phyloP scores from a whole-genome alignment of 1,140 invertebrate genomes.

The Pseudoatta argentina region DNA sequence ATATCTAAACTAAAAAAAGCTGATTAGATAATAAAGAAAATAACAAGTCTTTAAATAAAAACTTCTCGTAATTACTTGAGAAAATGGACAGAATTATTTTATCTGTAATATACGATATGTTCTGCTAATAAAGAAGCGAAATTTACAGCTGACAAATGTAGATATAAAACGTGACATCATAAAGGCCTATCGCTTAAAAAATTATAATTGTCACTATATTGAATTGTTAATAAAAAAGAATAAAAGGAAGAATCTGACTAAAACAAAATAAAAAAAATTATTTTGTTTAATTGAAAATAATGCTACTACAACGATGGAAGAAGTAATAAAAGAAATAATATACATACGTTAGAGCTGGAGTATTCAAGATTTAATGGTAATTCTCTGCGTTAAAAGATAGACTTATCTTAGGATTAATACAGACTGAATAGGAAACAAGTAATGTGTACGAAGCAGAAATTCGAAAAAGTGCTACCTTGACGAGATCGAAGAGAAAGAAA shows the following conservation, averaged over 20 bases:
- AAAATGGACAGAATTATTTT: neutral
- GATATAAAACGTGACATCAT: neutral
- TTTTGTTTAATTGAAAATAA: neutral
- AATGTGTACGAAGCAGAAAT: conserved; percentile 51
- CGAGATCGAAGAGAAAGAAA: conserved; percentile 37
- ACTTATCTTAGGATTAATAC: neutral
- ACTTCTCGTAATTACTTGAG: neutral
- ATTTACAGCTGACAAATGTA: neutral
- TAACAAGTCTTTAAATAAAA: neutral
- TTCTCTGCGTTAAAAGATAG: neutral
- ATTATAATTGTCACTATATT: neutral
- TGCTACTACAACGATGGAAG: neutral
- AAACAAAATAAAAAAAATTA: neutral
- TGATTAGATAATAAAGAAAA: neutral
- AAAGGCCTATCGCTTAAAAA: neutral
- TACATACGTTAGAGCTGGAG: neutral
- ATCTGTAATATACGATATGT: neutral
- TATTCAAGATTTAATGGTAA: neutral
- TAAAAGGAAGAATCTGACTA: neutral
- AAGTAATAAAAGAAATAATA: neutral
- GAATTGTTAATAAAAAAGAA: neutral
- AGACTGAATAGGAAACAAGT: conserved; percentile 46
- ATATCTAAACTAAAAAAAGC: neutral
- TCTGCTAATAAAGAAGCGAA: neutral
- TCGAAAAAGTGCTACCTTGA: conserved; percentile 47